phyloP scores from a whole-genome alignment of 2,113 vertebrate species.

The Mustela lutreola region DNA sequence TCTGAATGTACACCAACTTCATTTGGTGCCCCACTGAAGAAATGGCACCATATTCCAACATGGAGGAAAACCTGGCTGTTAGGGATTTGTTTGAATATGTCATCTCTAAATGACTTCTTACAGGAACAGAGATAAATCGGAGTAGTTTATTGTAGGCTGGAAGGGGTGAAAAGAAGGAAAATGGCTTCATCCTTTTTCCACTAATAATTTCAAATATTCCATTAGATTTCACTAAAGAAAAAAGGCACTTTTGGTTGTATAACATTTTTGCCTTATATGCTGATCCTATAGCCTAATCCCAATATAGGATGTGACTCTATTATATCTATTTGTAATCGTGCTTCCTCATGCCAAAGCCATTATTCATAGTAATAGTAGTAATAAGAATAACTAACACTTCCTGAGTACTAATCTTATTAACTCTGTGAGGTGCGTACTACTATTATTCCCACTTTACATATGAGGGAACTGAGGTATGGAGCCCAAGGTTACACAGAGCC shows the following conservation, averaged over 20 bases:
- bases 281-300: conserved; percentile 22
- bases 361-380: neutral
- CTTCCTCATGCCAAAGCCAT: neutral
- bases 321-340: neutral
- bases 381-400: neutral
- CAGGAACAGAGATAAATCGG: conserved; percentile 28
- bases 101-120: conserved; percentile 33
- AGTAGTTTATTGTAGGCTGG: neutral
- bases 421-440: neutral
- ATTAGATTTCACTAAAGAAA: neutral
- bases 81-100: neutral
- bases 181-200: neutral
- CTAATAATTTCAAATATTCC: conserved; percentile 19
- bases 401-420: neutral
- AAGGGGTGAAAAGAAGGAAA: neutral
- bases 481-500: neutral
- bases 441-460: conserved; percentile 10
- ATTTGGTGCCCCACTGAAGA: neutral
- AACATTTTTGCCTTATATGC: conserved; percentile 2
- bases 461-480: conserved; percentile 13
- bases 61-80: neutral
- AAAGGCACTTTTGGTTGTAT: neutral
- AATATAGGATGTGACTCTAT: neutral
- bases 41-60: neutral
- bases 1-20: neutral